phyloP scores from a whole-genome alignment of 92 coral and sea anemone genomes.

The Anthopleura xanthogrammica region DNA sequence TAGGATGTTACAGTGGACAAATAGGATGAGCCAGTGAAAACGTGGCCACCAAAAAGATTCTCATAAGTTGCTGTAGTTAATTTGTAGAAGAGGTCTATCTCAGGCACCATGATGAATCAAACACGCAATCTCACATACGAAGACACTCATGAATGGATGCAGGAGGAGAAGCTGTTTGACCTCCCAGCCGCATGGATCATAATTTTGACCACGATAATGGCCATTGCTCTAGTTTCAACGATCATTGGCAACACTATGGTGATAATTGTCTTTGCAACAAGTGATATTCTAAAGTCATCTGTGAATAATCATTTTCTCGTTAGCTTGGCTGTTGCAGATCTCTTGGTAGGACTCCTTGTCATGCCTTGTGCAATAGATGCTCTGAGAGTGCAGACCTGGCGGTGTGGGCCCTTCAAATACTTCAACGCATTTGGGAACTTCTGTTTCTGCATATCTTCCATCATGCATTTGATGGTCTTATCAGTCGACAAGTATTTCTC shows the following conservation, averaged over 20 bases:
- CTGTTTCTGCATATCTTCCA: constrained; percentile 80
- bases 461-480: constrained; percentile 81
- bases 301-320: constrained; percentile 56
- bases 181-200: constrained; percentile 49
- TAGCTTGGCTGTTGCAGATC: constrained; percentile 70
- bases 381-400: constrained; percentile 65
- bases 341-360: constrained; percentile 64
- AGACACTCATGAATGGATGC: not conserved
- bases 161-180: constrained; percentile 42
- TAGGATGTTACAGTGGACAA: too few species aligned
- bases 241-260: constrained; percentile 61
- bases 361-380: constrained; percentile 82
- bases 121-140: not conserved
- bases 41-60: too few species aligned
- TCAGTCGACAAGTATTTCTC: constrained; percentile 76
- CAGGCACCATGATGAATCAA: not conserved
- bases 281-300: constrained; percentile 44
- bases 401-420: constrained; percentile 59
- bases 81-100: too few species aligned
- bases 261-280: constrained; percentile 54
- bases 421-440: constrained; percentile 77
- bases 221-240: constrained; percentile 37
- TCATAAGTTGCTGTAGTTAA: too few species aligned
- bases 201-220: constrained; percentile 43
- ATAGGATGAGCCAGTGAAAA: too few species aligned